Conservation (phyloP, 2,888 invertebrate genomes). For the Byasa hedistus region DNA sequence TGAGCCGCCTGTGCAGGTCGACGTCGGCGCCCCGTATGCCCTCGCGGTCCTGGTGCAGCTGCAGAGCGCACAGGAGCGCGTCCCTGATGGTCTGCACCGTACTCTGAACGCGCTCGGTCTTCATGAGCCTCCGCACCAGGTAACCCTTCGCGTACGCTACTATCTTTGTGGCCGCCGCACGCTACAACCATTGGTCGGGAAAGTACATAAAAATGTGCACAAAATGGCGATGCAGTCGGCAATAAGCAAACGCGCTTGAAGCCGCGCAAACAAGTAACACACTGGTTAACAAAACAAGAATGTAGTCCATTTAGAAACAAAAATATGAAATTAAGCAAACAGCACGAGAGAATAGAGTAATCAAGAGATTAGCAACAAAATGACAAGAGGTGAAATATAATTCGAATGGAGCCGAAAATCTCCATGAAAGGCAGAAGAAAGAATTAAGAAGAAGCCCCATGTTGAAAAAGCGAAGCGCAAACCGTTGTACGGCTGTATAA, state of each 20-base stretch:
- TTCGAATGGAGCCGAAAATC: background rate
- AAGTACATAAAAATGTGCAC: conserved; percentile 56
- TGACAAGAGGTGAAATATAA: background rate
- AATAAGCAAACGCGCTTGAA: conserved; percentile 8
- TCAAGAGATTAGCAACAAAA: background rate
- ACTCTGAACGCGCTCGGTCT: conserved; percentile 88
- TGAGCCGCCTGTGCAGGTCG: conserved; percentile 85
- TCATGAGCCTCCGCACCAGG: conserved; percentile 88
- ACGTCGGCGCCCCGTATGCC: conserved; percentile 83
- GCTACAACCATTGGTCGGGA: conserved; percentile 45
- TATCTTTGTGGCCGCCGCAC: conserved; percentile 82
- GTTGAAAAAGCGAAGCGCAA: background rate
- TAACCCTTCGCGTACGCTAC: conserved; percentile 87
- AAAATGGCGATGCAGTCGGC: conserved; percentile 5
- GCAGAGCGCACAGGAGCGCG: conserved; percentile 87
- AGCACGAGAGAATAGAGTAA: background rate
- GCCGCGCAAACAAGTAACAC: background rate
- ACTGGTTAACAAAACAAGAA: background rate
- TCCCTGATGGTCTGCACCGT: conserved; percentile 90
- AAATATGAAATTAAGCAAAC: background rate
- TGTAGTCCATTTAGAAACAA: background rate
- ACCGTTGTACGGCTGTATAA: background rate
- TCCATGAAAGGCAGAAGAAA: background rate
- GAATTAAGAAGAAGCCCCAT: background rate
- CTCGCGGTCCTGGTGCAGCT: conserved; percentile 83